Evolutionary conservation across 2,797 vertebrate genomes (phyloP), one percentile per base, ranked within the genome.

Genomic region (Leptoclinus maculatus): DNA sequence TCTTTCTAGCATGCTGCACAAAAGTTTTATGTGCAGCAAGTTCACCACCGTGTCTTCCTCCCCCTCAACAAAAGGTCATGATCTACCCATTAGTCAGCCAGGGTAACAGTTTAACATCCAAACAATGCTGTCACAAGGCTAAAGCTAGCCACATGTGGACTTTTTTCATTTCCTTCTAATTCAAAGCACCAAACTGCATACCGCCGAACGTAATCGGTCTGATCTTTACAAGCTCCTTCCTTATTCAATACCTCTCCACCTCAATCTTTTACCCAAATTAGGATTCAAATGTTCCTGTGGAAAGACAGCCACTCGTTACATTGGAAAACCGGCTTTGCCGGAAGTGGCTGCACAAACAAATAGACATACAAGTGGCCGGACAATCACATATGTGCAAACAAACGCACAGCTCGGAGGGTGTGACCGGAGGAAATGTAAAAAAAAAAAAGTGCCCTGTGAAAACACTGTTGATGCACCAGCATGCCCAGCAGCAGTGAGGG

Each of bases 201-300:
- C n/a, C 13, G 43, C 23, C n/a, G 63, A 70, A 65, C 12, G 76
- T 56, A 47, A 72, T 74, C 62, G 41, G 17, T 41, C 14, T 41
- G 38, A 41, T 62, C 67, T 80, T 71, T 36, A 54, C 16, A 25
- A 66, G 45, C 23, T n/a, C 41, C 36, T 78, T 32, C 39, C 32
- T 74, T 38, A 41, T 68, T 12, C 41, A 56, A 23, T 75, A 56
- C 7, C 49, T 51, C 54, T 27, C 25, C 11, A 56, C 49, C 23
- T 23, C 25, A 36, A 47, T 59, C 1, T 78, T 88, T 77, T 89
- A 92, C 66, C 21, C 90, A 93, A 93, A 94, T 92, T n/a, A 87
- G 76, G 65, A 93, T 90, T 91, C 88, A 92, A 93, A 93, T 94
- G 53, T 60, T 65, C 21, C 39, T 38, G 38, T 66, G 69, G 32